These are phyloP conservation scores for Carassius gibelio DNA, from an alignment of 2,113 vertebrate species.

Conservation along the genomic window DNA sequence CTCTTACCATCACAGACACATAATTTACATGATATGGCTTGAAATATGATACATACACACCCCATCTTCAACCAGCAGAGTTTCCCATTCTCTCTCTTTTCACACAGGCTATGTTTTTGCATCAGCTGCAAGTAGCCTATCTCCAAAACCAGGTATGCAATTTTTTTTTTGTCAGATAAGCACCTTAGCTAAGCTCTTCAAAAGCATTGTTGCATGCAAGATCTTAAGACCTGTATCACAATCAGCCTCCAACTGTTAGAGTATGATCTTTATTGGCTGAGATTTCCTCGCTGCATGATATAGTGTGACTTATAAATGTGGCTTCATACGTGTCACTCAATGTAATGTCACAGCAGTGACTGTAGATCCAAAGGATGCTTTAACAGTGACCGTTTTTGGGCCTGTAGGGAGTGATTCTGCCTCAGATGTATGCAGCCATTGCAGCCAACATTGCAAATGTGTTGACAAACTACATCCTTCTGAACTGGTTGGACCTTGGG, in stretches of 20 bases:
- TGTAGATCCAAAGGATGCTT: neutral
- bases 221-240: constrained; percentile 1
- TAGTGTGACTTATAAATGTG: neutral
- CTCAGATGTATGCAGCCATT: constrained; percentile 81
- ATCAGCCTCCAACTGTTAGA: neutral
- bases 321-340: neutral
- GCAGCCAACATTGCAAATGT: constrained; percentile 82
- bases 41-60: neutral
- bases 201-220: neutral
- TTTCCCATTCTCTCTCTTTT: constrained; percentile 14
- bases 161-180: neutral
- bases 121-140: constrained; percentile 83
- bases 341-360: neutral
- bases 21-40: neutral
- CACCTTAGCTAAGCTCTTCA: neutral
- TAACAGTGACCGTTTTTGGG: constrained; percentile 29
- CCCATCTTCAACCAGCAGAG: neutral
- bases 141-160: constrained; percentile 84
- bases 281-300: neutral
- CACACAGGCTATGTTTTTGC: constrained; percentile 80
- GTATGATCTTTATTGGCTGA: neutral
- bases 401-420: constrained; percentile 83
- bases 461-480: constrained; percentile 81
- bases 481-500: constrained; percentile 81
- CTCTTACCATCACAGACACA: neutral